Evolutionary conservation across 2,797 vertebrate genomes (phyloP).

Genomic region (Phalanger gymnotis): DNA sequence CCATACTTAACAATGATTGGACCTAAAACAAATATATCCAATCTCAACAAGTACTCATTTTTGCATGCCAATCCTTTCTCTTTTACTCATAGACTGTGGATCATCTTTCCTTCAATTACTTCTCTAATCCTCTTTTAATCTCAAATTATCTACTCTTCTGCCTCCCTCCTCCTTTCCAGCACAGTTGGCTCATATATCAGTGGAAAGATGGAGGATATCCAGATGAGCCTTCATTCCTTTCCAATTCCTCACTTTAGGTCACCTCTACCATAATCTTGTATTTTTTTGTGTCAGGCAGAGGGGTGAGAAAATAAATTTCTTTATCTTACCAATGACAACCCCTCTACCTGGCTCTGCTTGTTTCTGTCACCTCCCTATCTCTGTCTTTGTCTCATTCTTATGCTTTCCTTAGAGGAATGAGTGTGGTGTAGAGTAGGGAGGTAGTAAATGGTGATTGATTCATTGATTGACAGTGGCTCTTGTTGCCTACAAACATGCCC

Average conservation of each 20-base stretch:
- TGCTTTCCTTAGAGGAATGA: too few relatives aligned
- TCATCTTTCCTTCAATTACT: neutral
- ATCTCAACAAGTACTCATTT: neutral
- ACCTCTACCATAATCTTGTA: neutral
- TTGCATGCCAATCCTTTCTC: neutral
- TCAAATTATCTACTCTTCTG: neutral
- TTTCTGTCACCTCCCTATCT: neutral
- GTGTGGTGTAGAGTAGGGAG: too few relatives aligned
- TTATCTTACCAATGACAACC: neutral
- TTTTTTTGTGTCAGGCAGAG: neutral
- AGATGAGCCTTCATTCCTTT: neutral
- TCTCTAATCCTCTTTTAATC: neutral
- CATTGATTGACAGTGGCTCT: too few relatives aligned
- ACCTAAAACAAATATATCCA: neutral
- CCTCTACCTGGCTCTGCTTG: neutral
- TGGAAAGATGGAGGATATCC: neutral
- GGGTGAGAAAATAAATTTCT: neutral
- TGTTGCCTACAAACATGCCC: too few relatives aligned
- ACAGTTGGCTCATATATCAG: neutral
- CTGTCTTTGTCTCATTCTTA: neutral
- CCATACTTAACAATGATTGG: neutral
- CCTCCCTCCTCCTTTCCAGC: neutral
- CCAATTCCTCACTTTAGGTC: neutral
- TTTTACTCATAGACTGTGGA: neutral
- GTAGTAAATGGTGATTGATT: too few relatives aligned